Base-by-base conservation (phyloP, 2,113 vertebrate genomes). In the Malurus melanocephalus region DNA sequence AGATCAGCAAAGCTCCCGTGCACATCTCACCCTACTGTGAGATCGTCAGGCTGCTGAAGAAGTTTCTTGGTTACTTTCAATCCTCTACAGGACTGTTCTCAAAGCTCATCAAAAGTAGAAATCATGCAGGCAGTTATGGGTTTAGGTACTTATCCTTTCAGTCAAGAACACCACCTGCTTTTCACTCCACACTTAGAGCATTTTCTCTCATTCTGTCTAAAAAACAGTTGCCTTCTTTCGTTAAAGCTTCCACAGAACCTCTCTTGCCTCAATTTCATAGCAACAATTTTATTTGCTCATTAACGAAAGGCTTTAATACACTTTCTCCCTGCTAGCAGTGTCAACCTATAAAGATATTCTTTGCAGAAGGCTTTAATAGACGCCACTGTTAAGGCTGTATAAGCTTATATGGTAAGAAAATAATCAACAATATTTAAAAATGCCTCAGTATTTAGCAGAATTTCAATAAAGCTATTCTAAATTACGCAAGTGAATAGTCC, bases 91-190 rank as follows among this genome's bases (percentile, higher is more conserved):
- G 27, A 64, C 42, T 72, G 27, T 51, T 84, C 53, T 86, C 71
- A 78, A 80, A 80, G 72, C 38, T 75, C 80, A 83, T 23, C 49
- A 88, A 60, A 93, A 7, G 16, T 4, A 89, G 49, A n/a, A 85
- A 69, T 82, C 60, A 74, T 64, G 42, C 49, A 49, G 60, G 71
- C 72, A 88, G 46, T 38, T 75, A 75, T 0, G 22, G 73, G 66
- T 53, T 89, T 27, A 85, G 49, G 27, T 42, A 77, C 8, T 60
- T 60, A 53, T 7, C 7, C 51, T 68, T 92, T 93, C 79, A 61
- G 40, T 42, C 45, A 68, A 85, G 73, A 90, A 57, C 55, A 92
- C 51, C 61, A 83, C 76, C 80, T 92, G 77, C 32, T 89, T 82
- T n/a, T 87, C 40, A 85, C n/a, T 92, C 57, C n/a, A 65, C 60